Evolutionary conservation across 2,888 invertebrate species (phyloP), one percentile per base, ranked within the genome.

Genomic region (Dysmachus trigonus): DNA sequence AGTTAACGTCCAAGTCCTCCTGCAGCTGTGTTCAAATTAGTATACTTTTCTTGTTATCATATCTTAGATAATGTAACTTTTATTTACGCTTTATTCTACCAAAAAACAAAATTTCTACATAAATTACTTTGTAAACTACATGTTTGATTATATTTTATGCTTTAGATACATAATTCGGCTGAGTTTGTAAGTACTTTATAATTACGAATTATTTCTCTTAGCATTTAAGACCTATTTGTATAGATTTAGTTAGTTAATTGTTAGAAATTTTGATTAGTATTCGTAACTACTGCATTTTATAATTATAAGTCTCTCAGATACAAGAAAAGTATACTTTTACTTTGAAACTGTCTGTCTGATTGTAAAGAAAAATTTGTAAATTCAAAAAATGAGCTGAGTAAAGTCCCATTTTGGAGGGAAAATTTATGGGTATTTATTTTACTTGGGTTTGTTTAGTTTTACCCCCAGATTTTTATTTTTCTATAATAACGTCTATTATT

Each of bases 241-340:
- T 35, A 76, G 10, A 41, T 76, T 76, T 76, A 76, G 76, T 76
- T 76, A 76, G 76, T 35, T 35, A 76, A 76, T 76, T 76, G 76
- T 76, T 76, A 76, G 41, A 31, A 8, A 8, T 38, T 76, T 18
- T 76, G 1, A 62, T 62, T 22, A n/a, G 2, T 51, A 62, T 62
- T 18, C 27, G 62, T 27, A 62, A 41, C 22, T 76, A 76, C 13
- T 2, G 15, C n/a, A 31, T 72, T 72, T n/a, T 35, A 38, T 22
- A 18, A 33, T n/a, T 73, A n/a, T 33, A 76, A 38, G 22, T 76
- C n/a, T 41, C 15, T 15, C 33, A 76, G 35, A 76, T 76, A 8
- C 76, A 41, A 35, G 76, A 76, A 76, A 76, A 76, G 76, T 76
- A 76, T 76, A 76, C 38, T 27, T 62, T 22, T 62, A 62, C 10